Percentiles rank a stretch among this genome's conserved stretches.
These are phyloP conservation scores for Acanthococcus lagerstroemiae DNA, from an alignment of 2,888 invertebrate genomes.

Conservation along the genomic window DNA sequence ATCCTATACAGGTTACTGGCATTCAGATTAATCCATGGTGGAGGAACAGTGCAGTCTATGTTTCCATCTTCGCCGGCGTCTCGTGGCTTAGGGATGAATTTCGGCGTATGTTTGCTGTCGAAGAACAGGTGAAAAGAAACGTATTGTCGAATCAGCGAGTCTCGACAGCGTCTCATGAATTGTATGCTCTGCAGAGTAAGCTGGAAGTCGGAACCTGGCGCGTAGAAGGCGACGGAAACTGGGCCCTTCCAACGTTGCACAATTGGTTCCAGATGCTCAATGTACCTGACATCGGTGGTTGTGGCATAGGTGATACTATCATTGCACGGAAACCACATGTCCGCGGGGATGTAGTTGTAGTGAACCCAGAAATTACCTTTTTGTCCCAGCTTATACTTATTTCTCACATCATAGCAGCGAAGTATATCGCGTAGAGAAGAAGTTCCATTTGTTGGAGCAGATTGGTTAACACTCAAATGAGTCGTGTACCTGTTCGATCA, in stretches of 20 bases:
- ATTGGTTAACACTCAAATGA: too few relatives aligned
- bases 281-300: constrained; percentile 82
- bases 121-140: constrained; percentile 86
- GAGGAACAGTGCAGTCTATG: constrained; percentile 61
- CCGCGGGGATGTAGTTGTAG: constrained; percentile 72
- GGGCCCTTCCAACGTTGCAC: constrained; percentile 81
- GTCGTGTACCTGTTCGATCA: too few relatives aligned
- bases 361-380: constrained; percentile 80
- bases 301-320: constrained; percentile 85
- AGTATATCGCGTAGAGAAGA: constrained; percentile 48
- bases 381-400: constrained; percentile 53
- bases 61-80: constrained; percentile 51
- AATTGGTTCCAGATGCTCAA: constrained; percentile 77
- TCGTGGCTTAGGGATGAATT: constrained; percentile 39
- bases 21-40: constrained; percentile 59
- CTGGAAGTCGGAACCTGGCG: constrained; percentile 72
- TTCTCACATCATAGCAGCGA: constrained; percentile 55
- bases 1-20: constrained; percentile 60
- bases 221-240: constrained; percentile 74
- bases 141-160: constrained; percentile 59
- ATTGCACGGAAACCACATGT: constrained; percentile 52
- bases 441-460: too few relatives aligned
- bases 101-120: constrained; percentile 74
- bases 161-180: constrained; percentile 65
- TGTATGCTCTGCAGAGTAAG: constrained; percentile 69